Conservation (phyloP, 2,888 invertebrate species). For the Oxystoma pomonae region DNA sequence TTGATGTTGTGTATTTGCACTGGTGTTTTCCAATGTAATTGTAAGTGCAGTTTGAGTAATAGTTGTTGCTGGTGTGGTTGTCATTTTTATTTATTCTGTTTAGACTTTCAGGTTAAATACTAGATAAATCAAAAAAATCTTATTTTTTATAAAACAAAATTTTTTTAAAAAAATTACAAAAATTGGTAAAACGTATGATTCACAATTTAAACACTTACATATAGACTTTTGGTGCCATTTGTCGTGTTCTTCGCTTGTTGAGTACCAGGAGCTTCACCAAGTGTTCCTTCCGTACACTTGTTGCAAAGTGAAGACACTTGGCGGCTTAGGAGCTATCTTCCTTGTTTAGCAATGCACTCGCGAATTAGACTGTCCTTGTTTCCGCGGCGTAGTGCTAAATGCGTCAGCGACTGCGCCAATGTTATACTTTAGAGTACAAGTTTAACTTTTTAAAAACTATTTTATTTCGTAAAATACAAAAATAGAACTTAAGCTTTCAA, state of each 20-base stretch:
- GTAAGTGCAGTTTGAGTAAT: neutral
- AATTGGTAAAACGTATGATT: neutral
- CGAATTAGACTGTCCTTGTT: neutral
- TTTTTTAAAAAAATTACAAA: neutral
- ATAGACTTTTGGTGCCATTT: neutral
- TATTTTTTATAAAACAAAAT: neutral
- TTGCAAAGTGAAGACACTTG: neutral
- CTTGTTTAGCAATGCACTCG: neutral
- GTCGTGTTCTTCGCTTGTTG: neutral
- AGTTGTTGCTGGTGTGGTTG: neutral
- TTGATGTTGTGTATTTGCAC: neutral
- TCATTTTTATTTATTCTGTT: neutral
- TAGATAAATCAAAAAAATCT: neutral
- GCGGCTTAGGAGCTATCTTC: neutral
- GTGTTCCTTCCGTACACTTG: neutral
- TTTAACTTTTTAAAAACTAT: neutral
- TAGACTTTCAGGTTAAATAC: neutral
- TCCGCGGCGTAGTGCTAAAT: neutral
- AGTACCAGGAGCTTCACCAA: neutral
- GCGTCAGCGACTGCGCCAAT: neutral
- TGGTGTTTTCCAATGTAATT: neutral
- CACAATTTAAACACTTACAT: neutral
- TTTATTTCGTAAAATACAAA: too few relatives aligned
- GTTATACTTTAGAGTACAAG: neutral
- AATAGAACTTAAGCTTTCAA: too few relatives aligned